Evolutionary conservation across 2,888 invertebrate species (phyloP), one percentile per base, ranked within the genome.

Genomic region (Erpobdella octoculata): DNA sequence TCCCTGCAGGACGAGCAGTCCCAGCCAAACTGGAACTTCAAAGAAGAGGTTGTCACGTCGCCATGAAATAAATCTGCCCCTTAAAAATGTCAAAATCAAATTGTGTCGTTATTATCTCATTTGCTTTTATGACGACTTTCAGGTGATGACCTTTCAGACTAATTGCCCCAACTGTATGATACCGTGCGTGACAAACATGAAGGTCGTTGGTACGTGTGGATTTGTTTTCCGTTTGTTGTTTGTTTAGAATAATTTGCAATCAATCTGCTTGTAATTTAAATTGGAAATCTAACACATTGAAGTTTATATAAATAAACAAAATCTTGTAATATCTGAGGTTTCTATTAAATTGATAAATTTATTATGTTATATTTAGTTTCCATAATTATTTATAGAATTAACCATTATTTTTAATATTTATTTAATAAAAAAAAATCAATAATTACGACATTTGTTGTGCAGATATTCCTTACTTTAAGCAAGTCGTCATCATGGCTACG

Each of bases 401-500:
- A 9, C 18, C 41, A 12, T 41, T 41, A 41, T 8, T 21, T 59
- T 59, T 59, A 59, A 59, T 25, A n/a, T 15, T 35, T 21, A 28
- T 31, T 28, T 8, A 33, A 62, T 18, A 5, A 31, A 62, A 12
- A 28, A 8, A 59, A 28, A 1, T 18, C 33, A 28, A 28, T 28
- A 38, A 5, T 18, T 65, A 65, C 1, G 6, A n/a, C 3, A 6
- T 33, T 31, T 1, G 18, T 12, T n/a, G n/a, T 41, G 65, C 78
- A 88, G 88, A 89, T 77, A 93, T 98, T 80, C 98, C 98, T 0
- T 90, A 93, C 82, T 99, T 98, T 83, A 97, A 98, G 84, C 92
- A 97, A 81, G 93, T 83, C 6, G 89, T 98, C 0, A 93, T 99
- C 73, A 98, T 98, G 97, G 93, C 96, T 0, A 94, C 94, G 0